phyloP scores from a whole-genome alignment of 2,888 invertebrate species.

The Hermaeophaga mercurialis region DNA sequence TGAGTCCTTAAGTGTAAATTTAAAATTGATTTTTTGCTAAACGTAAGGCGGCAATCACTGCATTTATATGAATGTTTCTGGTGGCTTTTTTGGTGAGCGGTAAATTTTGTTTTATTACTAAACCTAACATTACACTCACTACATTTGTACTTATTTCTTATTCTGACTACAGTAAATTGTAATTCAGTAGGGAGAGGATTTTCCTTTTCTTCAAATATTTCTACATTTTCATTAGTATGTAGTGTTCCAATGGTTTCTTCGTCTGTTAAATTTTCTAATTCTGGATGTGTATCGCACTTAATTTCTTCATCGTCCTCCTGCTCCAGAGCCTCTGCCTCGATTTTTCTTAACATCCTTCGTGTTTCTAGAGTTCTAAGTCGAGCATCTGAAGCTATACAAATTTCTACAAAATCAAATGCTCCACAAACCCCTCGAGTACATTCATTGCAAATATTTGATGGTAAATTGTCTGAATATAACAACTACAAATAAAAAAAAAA shows the following conservation, averaged over 20 bases:
- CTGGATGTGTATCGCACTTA: conserved; percentile 21
- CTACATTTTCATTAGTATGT: conserved; percentile 1
- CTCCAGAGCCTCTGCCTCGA: conserved; percentile 41
- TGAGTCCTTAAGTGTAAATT: conserved; percentile 44
- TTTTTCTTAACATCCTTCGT: conserved; percentile 38
- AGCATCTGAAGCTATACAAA: conserved; percentile 39
- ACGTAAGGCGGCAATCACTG: conserved; percentile 41
- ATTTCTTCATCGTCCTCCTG: conserved; percentile 39
- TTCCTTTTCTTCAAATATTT: conserved; percentile 18
- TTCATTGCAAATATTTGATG: conserved; percentile 37
- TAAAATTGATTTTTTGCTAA: conserved; percentile 39
- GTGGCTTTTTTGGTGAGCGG: conserved; percentile 41
- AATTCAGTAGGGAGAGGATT: conserved; percentile 3
- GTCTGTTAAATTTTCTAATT: conserved; percentile 17
- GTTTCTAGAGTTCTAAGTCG: conserved; percentile 40
- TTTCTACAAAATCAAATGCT: conserved; percentile 35
- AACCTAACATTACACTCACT: conserved; percentile 37
- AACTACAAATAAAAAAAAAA: conserved; percentile 33
- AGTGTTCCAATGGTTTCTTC: conserved; percentile 25
- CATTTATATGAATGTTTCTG: conserved; percentile 44
- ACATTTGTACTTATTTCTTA: conserved; percentile 42
- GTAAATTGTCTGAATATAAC: conserved; percentile 34
- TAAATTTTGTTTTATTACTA: conserved; percentile 43
- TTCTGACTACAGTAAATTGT: conserved; percentile 19
- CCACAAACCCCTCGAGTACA: conserved; percentile 32